Evolutionary conservation across 2,797 vertebrate species (phyloP).

Genomic region (Macroramphosus scolopax): DNA sequence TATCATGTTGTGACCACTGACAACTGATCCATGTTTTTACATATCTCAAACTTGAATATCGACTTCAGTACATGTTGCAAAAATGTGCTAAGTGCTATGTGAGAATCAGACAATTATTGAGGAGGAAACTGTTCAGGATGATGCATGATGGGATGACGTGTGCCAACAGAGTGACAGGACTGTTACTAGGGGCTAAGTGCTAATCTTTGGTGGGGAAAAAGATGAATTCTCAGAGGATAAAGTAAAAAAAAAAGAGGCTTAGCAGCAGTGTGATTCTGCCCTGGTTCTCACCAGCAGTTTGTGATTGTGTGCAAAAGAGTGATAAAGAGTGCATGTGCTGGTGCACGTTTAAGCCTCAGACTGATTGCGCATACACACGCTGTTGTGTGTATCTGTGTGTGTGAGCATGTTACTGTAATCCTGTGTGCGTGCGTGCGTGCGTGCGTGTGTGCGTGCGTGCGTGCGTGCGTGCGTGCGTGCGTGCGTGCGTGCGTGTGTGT

Average conservation of each 20-base stretch:
- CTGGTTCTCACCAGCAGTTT: slow-evolving; percentile 60
- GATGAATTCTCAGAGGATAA: slow-evolving; percentile 51
- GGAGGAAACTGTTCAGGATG: slow-evolving; percentile 28
- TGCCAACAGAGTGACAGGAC: slow-evolving; percentile 50
- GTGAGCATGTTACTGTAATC: slow-evolving; percentile 55
- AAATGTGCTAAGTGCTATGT: background rate
- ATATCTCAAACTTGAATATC: too few relatives aligned
- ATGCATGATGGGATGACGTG: slow-evolving; percentile 28
- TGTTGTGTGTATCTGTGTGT: slow-evolving; percentile 9
- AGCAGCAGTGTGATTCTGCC: slow-evolving; percentile 44
- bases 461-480: too few relatives aligned
- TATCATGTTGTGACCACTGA: too few relatives aligned
- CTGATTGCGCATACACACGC: slow-evolving; percentile 14
- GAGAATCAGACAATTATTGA: slow-evolving; percentile 22
- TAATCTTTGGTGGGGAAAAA: slow-evolving; percentile 9
- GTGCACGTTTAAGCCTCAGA: slow-evolving; percentile 30
- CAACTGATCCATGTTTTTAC: too few relatives aligned
- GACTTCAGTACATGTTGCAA: too few relatives aligned
- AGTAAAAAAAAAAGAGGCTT: slow-evolving; percentile 55
- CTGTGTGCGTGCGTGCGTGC: too few relatives aligned
- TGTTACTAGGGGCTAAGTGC: slow-evolving; percentile 54
- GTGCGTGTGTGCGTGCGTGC: too few relatives aligned
- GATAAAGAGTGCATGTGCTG: slow-evolving; percentile 4
- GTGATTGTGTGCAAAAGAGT: slow-evolving; percentile 24
- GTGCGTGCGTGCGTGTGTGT: background rate